A percentile compares a stretch with the other conserved stretches of the same genome.
Evolutionary conservation across 1,140 invertebrate genomes (phyloP).

Genomic region (Lordiphosa clarofinis): DNA sequence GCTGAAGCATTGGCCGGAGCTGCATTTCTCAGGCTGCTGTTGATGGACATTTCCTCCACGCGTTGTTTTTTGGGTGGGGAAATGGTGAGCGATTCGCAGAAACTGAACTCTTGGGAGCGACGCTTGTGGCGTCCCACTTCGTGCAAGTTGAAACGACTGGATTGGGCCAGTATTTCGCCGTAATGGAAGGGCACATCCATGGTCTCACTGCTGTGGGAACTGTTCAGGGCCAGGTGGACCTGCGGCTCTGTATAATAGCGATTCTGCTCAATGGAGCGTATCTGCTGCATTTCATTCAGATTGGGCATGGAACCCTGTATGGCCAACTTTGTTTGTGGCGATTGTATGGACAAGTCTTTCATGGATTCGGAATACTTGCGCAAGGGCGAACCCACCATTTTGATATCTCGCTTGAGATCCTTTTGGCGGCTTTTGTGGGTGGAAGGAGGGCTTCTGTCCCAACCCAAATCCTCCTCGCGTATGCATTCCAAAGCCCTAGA

Average conservation of each 20-base stretch:
- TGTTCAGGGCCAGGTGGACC: slow-evolving; percentile 30
- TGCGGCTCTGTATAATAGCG: slow-evolving; percentile 66
- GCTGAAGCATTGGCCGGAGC: slow-evolving; percentile 3
- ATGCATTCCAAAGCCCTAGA: slow-evolving; percentile 57
- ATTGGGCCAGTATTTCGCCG: slow-evolving; percentile 75
- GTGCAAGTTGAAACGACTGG: slow-evolving; percentile 74
- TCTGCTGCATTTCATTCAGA: slow-evolving; percentile 68
- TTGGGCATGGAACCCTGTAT: slow-evolving; percentile 79
- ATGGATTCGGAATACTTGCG: slow-evolving; percentile 76
- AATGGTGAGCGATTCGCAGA: slow-evolving; percentile 58
- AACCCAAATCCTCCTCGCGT: slow-evolving; percentile 54
- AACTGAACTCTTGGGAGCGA: slow-evolving; percentile 59
- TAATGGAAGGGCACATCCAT: slow-evolving; percentile 70
- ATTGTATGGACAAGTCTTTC: slow-evolving; percentile 61
- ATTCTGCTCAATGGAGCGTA: slow-evolving; percentile 76
- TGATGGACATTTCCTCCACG: slow-evolving; percentile 29
- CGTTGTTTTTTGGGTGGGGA: slow-evolving; percentile 66
- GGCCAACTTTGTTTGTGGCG: slow-evolving; percentile 47
- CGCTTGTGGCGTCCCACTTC: slow-evolving; percentile 63
- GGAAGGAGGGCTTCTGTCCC: slow-evolving; percentile 3
- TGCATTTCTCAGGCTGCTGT: slow-evolving; percentile 5
- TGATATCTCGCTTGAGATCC: slow-evolving; percentile 61
- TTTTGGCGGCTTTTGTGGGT: slow-evolving; percentile 8
- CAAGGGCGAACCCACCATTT: slow-evolving; percentile 66
- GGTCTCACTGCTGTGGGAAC: slow-evolving; percentile 42